Base-by-base conservation (phyloP, 1,140 invertebrate species). In the Thrips palmi region DNA sequence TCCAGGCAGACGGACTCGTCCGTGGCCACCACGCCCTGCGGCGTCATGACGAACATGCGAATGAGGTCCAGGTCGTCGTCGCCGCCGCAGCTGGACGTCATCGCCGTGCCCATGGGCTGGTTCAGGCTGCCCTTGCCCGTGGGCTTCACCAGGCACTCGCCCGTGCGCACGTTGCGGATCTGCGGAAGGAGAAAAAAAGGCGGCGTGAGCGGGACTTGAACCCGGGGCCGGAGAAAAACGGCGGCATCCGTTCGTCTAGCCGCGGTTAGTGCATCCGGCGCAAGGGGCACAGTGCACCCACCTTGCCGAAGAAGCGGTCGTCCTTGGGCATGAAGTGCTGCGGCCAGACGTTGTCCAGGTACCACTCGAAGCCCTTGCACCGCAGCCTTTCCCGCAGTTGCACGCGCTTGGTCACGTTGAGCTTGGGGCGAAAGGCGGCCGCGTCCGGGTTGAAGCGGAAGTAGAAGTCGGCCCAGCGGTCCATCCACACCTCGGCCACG, bases 321-420 rank as follows among this genome's bases (percentile, higher is more conserved):
- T 75, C 62, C 20, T 65, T 78, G 0, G 89, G 91, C 46, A 94
- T 80, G 54, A 93, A 94, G 51, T 93, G 77, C 51, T 89, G 70
- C 0, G 81, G 72, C 85, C 77, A 79, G 39, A 98, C 71, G 52
- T 89, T 91, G 15, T 88, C 71, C 37, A 99, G 63, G 57, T 94
- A 99, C 94, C 94, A 98, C 33, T 77, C 67, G 51, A 99, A 99
- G 35, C 63, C 65, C 52, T 86, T 78, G 53, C 94, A 99, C 4
- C 82, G 58, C 1, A 97, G 60, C 45, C 66, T 67, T 46, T 87
- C 61, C 21, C 85, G 61, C 5, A 97, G 55, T 23, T 71, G 64
- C 6, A 82, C n/a, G n/a, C n/a, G n/a, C n/a, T n/a, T n/a, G n/a
- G n/a, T n/a, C n/a, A 37, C 11, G 2, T 15, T 2, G 4, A 4